Base-by-base conservation (phyloP, 2,113 vertebrate genomes). In the Ceyx cyanopectus region DNA sequence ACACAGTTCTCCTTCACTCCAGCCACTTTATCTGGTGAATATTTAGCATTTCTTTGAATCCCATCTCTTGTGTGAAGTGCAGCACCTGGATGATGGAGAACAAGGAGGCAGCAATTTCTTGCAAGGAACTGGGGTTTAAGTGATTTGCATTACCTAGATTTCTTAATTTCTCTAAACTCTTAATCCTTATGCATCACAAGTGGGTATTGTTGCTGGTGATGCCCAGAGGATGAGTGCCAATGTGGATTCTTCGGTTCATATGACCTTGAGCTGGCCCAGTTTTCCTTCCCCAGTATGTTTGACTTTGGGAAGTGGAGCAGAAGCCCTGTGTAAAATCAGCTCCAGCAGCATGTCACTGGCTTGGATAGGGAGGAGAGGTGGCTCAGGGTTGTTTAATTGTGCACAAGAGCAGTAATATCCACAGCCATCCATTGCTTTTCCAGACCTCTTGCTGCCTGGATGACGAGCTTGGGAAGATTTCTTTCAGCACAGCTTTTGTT, bases 251-350 rank as follows among this genome's bases (percentile, higher is more conserved):
- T 72, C 32, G 1, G 22, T 91, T 30, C 70, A 3, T 43, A 17
- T 56, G 79, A 79, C 88, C 90, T 95, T 87, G 81, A 76, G 79
- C 82, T 76, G 75, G n/a, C 70, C 29, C 53, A 63, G 50, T 72
- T 87, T 75, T 68, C 56, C 78, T 87, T 89, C 81, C 75, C 57
- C 66, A 21, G 34, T 45, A 32, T 73, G 57, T 92, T 94, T 94
- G 91, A 14, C 53, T 89, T 75, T 30, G 72, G 81, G 75, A 89
- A 89, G 67, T 11, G 62, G 48, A 95, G 78, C 85, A 89, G 90
- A 79, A 92, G 81, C 57, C 81, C n/a, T 63, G 3, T 3, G 7
- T 79, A 65, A 78, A 87, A 72, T 43, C 78, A 68, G 22, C 67
- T 61, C 3, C 78, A 43, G 26, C 62, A 62, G 40, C 26, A 60